Evolutionary conservation across 1,140 invertebrate species (phyloP).

Genomic region (Drosophila miranda): DNA sequence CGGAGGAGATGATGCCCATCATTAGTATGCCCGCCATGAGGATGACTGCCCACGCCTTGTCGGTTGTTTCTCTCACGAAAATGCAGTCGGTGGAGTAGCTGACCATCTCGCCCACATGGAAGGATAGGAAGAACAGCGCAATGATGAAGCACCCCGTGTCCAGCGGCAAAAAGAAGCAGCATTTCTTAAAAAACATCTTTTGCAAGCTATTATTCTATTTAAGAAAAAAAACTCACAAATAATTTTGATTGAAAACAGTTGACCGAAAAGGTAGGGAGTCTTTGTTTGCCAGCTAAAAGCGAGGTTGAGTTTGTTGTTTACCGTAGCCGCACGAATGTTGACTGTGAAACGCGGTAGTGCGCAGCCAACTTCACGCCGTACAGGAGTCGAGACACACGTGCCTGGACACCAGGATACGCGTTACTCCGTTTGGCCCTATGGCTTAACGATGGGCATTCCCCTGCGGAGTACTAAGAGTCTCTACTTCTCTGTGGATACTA

Average conservation of each 20-base stretch:
- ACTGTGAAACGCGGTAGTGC: too few relatives aligned
- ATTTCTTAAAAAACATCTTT: slow-evolving; percentile 27
- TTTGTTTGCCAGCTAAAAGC: background rate
- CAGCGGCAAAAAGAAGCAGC: slow-evolving; percentile 40
- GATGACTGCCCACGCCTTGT: slow-evolving; percentile 18
- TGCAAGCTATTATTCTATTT: background rate
- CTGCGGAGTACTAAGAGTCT: too few relatives aligned
- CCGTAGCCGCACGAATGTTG: too few relatives aligned
- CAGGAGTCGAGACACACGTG: too few relatives aligned
- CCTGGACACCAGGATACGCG: too few relatives aligned
- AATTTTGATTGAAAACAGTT: slow-evolving; percentile 31
- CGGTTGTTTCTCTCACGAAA: slow-evolving; percentile 35
- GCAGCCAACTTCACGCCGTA: too few relatives aligned
- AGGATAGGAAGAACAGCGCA: slow-evolving; percentile 22
- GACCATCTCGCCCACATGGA: slow-evolving; percentile 42
- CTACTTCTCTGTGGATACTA: background rate
- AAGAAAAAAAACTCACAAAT: background rate
- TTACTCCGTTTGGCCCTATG: too few relatives aligned
- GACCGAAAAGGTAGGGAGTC: background rate
- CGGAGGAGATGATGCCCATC: slow-evolving; percentile 14
- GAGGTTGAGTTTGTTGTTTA: too few relatives aligned
- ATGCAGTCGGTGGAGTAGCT: slow-evolving; percentile 24
- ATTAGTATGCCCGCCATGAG: slow-evolving; percentile 13
- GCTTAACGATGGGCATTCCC: too few relatives aligned
- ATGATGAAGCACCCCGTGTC: slow-evolving; percentile 35